Evolutionary conservation across 2,888 invertebrate species (phyloP), one percentile per base, ranked within the genome.

Genomic region (Drosophila incognita): DNA sequence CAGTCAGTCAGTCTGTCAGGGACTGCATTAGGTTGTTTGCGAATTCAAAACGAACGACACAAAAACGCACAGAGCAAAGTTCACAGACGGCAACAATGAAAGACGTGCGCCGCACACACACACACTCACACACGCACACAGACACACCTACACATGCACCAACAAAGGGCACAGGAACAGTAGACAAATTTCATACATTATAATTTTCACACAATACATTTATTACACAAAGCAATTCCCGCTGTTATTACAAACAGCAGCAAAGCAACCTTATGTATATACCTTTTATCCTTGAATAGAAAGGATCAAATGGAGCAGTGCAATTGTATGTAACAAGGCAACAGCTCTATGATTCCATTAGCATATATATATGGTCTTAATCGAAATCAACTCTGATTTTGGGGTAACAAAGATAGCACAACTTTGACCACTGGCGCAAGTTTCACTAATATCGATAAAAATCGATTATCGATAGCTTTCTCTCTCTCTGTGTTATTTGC

Each of bases 211-310:
- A 83, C 79, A 76, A 79, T 74, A 83, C 79, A 73, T 79, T 84
- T 81, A 79, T 10, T 68, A 60, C 69, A 83, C 81, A 76, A 82
- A 81, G 83, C 76, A 76, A 79, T 84, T 81, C 79, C 72, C 82
- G 68, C 69, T 60, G 74, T 62, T 75, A 76, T 76, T 74, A 63
- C 64, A 56, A 74, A 65, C 66, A 54, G 42, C 52, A 53, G 40
- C 51, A n/a, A 29, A 48, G 53, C 48, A 48, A 29, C 11, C 6
- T 46, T 48, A 48, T 53, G 33, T 61, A n/a, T 31, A 24, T 18
- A n/a, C 15, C 52, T 5, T 53, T 15, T 35, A 15, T 2, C 52
- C 13, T 3, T 15, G 8, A 10, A 51, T 4, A 15, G 5, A 15
- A 51, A 13, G 10, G 18, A 31, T 31, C 21, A 21, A 42, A 6